phyloP scores from a whole-genome alignment of 2,113 vertebrate genomes.

The Climacteris rufus region DNA sequence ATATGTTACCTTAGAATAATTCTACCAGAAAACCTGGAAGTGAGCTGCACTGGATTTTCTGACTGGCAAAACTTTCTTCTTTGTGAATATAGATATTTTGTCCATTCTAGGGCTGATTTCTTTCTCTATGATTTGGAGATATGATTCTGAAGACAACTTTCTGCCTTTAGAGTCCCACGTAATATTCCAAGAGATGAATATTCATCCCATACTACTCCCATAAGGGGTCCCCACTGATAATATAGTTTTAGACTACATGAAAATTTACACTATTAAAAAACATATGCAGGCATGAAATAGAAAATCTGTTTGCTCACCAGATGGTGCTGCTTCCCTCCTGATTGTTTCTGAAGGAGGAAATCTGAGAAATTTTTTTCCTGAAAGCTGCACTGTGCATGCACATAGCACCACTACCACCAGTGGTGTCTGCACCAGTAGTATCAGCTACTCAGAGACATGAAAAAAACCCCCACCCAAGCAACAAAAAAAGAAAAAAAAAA shows the following conservation, averaged over 20 bases:
- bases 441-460: background rate
- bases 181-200: background rate
- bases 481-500: background rate
- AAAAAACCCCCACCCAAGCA: background rate
- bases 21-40: background rate
- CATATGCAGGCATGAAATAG: background rate
- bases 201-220: background rate
- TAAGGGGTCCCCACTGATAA: background rate
- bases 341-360: background rate
- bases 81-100: background rate
- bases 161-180: background rate
- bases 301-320: constrained; percentile 35
- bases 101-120: background rate
- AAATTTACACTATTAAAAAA: background rate
- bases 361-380: background rate
- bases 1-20: background rate
- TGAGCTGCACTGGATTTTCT: background rate
- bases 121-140: background rate
- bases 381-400: background rate
- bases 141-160: background rate
- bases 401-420: background rate
- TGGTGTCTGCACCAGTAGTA: background rate
- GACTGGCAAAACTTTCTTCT: background rate
- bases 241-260: background rate
- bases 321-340: constrained; percentile 48